Evolutionary conservation across 2,113 vertebrate species (phyloP).

Genomic region (Chaetodon auriga): DNA sequence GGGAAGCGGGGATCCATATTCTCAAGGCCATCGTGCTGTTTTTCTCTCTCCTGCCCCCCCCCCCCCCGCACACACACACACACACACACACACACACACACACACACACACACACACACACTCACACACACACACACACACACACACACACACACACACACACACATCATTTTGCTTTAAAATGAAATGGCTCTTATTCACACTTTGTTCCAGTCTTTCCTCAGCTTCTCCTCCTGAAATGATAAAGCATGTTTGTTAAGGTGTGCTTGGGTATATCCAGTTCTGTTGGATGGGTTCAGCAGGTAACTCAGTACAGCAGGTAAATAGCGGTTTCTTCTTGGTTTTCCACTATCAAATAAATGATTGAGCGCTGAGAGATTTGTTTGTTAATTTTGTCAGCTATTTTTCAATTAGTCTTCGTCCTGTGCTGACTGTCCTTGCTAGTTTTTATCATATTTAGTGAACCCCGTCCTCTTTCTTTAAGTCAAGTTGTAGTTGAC

Average conservation of each 20-base stretch:
- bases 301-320: background rate
- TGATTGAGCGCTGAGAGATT: background rate
- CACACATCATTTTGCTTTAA: slow-evolving; percentile 29
- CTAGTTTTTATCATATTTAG: no score
- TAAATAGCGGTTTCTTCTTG: background rate
- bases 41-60: slow-evolving; percentile 40
- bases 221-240: slow-evolving; percentile 31
- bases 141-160: no score
- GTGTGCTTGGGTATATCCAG: background rate
- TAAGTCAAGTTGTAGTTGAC: no score
- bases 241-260: slow-evolving; percentile 9
- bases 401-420: no score
- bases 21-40: slow-evolving; percentile 69
- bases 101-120: background rate
- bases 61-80: background rate
- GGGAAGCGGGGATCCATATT: slow-evolving; percentile 74
- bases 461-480: no score
- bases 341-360: background rate
- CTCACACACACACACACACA: no score
- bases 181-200: slow-evolving; percentile 45
- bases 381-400: background rate
- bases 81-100: no score
- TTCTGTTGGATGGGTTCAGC: background rate
- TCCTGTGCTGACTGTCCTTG: background rate
- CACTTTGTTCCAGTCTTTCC: slow-evolving; percentile 17